Evolutionary conservation across 2,797 vertebrate genomes (phyloP).

Genomic region (Meriones psammophilus): DNA sequence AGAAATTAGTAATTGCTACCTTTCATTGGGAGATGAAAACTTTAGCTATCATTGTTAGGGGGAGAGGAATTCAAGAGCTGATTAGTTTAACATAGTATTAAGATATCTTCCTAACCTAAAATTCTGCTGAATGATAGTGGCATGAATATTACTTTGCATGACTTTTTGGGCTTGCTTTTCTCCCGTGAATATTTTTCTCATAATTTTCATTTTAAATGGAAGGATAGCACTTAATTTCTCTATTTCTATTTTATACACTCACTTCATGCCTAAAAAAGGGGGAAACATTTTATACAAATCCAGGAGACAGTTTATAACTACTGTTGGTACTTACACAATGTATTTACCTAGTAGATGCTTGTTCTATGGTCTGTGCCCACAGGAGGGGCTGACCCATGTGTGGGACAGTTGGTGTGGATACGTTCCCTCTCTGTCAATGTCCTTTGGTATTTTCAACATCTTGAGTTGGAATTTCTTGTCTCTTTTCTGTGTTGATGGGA

Average conservation of each 20-base stretch:
- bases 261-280: conserved; percentile 47
- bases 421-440: background rate
- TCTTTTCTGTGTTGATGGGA: background rate
- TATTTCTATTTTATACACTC: conserved; percentile 70
- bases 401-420: background rate
- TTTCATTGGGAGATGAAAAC: background rate
- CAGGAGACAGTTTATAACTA: conserved; percentile 27
- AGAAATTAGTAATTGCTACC: background rate
- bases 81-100: conserved; percentile 56
- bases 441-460: conserved; percentile 7
- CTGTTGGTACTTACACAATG: conserved; percentile 32
- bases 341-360: background rate
- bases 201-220: conserved; percentile 65
- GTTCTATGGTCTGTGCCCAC: background rate
- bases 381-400: background rate
- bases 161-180: conserved; percentile 69
- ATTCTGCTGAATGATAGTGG: conserved; percentile 58
- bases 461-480: conserved; percentile 19
- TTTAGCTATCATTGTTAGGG: conserved; percentile 26
- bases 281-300: conserved; percentile 32
- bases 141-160: conserved; percentile 58
- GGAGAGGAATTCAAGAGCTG: conserved; percentile 16
- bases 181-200: conserved; percentile 34
- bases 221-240: conserved; percentile 60
- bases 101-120: conserved; percentile 11